Evolutionary conservation across 1,140 invertebrate genomes (phyloP), one percentile per base, ranked within the genome.

Genomic region (Tyrophagus putrescentiae): DNA sequence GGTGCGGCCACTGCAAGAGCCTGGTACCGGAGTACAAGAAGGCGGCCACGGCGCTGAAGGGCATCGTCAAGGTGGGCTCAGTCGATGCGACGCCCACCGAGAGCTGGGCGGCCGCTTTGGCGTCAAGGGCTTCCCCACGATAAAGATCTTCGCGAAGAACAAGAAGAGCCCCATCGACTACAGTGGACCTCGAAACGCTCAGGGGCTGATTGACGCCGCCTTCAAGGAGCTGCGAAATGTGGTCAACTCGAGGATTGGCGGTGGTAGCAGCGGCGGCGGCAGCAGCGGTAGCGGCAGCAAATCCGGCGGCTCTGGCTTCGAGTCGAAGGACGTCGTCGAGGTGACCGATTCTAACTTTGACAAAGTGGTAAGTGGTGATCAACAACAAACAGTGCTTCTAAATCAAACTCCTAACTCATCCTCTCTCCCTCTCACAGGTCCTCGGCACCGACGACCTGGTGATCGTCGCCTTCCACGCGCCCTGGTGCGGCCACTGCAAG

Each of bases 401-500:
- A n/a, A n/a, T n/a, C n/a, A n/a, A n/a, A n/a, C n/a, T n/a, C n/a
- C n/a, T n/a, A n/a, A n/a, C n/a, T n/a, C n/a, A n/a, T n/a, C n/a
- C n/a, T n/a, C n/a, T n/a, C n/a, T n/a, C n/a, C n/a, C n/a, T n/a
- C n/a, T n/a, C n/a, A n/a, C n/a, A 84, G 33, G 92, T 98, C 11
- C 69, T 96, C 56, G 78, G 90, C 53, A 89, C 86, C 4, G 85
- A 93, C 16, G 90, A 96, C 67, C 78, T 93, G 72, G 96, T 90
- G 88, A 69, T 98, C 52, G 89, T 98, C 4, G 92, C 97, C 72
- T 98, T 98, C 77, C 97, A 83, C 73, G 94, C 94, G 16, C 94
- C 94, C 0, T 92, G 88, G 88, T 94, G 89, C 72, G 87, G 88
- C 23, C 88, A 97, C 72, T 97, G 94, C 68, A 95, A 98, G 74